Evolutionary conservation across 2,113 vertebrate genomes (phyloP), one percentile per base, ranked within the genome.

Genomic region (Amblyopsis rosae): DNA sequence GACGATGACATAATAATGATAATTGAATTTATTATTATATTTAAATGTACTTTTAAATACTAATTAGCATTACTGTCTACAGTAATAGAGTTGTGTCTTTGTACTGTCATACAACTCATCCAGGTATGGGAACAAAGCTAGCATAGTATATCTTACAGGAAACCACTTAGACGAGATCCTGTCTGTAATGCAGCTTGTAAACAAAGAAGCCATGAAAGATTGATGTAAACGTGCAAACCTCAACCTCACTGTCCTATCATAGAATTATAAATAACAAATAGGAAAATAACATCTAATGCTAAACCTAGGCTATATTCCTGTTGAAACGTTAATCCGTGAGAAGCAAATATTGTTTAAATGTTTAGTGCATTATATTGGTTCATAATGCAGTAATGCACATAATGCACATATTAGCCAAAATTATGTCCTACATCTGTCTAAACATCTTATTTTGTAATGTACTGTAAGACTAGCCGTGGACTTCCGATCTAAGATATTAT

Each of bases 121-220:
- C 65, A 67, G 66, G 65, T 82, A 79, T 65, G 45, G 72, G 71
- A 75, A 80, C 75, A 85, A 88, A 87, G 76, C 59, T 12, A 64
- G 79, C 67, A 10, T 58, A 68, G 85, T 79, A 56, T 84, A 73
- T 69, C 54, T 89, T 87, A 85, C 86, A 82, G 83, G 82, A 89
- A 86, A 76, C 62, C 75, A 86, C 83, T 88, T 72, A 74, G 60
- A 58, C 58, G 66, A 67, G 75, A 81, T 87, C 79, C 81, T 75
- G 82, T 66, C 77, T 89, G 78, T 83, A 86, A 84, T 65, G 60
- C 65, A 13, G 65, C 53, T 69, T 79, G 86, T 83, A 84, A 87
- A 90, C 82, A 86, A 90, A 86, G 83, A 82, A 83, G 87, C 73
- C 75, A 85, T 91, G 77, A 91, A 90, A 87, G 76, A 89, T 90